Evolutionary conservation across 2,888 invertebrate genomes (phyloP), one percentile per base, ranked within the genome.

Genomic region (Stenotaenia linearis): DNA sequence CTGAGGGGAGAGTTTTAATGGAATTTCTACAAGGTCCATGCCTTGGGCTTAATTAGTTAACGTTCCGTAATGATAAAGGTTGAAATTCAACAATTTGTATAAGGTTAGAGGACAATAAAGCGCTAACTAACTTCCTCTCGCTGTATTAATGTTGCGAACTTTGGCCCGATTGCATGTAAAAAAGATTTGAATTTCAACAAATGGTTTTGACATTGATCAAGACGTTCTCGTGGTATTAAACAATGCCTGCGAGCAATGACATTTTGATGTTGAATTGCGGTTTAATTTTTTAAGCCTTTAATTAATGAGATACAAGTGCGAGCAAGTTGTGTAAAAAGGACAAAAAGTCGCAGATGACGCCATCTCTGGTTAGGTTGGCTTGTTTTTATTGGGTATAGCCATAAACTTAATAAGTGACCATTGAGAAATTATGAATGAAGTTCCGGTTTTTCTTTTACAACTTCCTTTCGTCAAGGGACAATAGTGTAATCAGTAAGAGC

Each of bases 391-490:
- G 28, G 28, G 28, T 28, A 28, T 69, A n/a, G 69, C 69, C n/a
- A 69, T 69, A 69, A 69, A 69, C 12, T 69, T 69, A 69, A 69
- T 69, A 69, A 69, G 69, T 28, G 69, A 69, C 25, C 28, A 69
- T 69, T 69, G 69, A 69, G 25, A 28, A 69, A 69, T 69, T 69
- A 28, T 69, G 69, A 69, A 69, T 69, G 69, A 69, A 69, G 69
- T 69, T 69, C 69, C 69, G 69, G 69, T 69, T 69, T 56, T 69
- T 69, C 69, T 69, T 69, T 69, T 69, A 69, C 69, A 69, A 69
- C 69, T 69, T 69, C 69, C 69, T 69, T 69, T 69, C 69, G 69
- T 28, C 25, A 15, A n/a, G 9, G 25, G 69, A 69, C 69, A 69
- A 69, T 69, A 69, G 12, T 28, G 69, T 69, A 69, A 69, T 69